A percentile compares a stretch with the other conserved stretches of the same genome.
These are phyloP conservation scores for Phenacoccus solenopsis DNA, from an alignment of 1,140 invertebrate genomes.

Conservation along the genomic window DNA sequence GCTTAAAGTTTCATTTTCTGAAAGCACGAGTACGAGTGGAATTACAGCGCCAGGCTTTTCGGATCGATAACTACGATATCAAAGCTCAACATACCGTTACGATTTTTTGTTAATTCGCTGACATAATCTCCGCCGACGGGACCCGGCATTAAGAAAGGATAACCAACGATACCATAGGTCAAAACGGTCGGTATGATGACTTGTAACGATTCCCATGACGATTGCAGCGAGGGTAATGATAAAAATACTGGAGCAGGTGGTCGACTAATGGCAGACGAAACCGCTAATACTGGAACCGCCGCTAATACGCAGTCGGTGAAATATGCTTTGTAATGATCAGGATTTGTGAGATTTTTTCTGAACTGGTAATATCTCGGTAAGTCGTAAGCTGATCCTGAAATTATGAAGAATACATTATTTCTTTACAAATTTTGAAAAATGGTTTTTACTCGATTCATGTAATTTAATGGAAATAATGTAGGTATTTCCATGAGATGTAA, in stretches of 20 bases:
- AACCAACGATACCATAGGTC: slow-evolving; percentile 73
- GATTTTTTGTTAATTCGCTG: slow-evolving; percentile 17
- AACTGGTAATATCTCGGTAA: slow-evolving; percentile 70
- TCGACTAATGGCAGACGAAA: slow-evolving; percentile 64
- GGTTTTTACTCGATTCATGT: no score
- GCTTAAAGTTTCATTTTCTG: neutral
- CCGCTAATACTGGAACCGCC: slow-evolving; percentile 55
- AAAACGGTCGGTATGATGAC: slow-evolving; percentile 69
- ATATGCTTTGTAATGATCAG: slow-evolving; percentile 64
- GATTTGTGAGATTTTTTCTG: slow-evolving; percentile 54
- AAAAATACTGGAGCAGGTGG: slow-evolving; percentile 77
- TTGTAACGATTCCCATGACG: slow-evolving; percentile 77
- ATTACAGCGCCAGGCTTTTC: no score
- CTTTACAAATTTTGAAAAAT: no score
- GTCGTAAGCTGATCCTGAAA: slow-evolving; percentile 57
- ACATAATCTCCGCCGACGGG: slow-evolving; percentile 71
- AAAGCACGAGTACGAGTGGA: neutral
- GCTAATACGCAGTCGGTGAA: slow-evolving; percentile 43
- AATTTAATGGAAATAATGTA: no score
- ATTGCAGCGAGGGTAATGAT: slow-evolving; percentile 69
- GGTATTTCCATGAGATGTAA: no score
- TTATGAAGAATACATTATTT: no score
- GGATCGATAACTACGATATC: no score
- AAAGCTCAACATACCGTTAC: neutral
- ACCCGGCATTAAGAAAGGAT: slow-evolving; percentile 83